Evolutionary conservation across 1,140 invertebrate species (phyloP).

Genomic region (Calephelis nemesis): DNA sequence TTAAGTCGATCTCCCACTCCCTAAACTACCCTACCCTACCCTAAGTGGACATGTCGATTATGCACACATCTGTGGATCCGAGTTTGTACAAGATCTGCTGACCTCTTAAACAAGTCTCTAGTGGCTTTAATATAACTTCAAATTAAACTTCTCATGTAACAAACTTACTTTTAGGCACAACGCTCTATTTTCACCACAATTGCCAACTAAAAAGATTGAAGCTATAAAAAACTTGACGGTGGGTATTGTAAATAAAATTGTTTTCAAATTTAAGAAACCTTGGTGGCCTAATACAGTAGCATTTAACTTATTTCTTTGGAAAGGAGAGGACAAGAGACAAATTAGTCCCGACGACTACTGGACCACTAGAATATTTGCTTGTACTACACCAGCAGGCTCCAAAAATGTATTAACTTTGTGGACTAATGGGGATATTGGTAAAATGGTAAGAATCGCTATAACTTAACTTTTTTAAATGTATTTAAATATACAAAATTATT

Average conservation of each 20-base stretch:
- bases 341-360: slow-evolving; percentile 40
- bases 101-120: too few species aligned
- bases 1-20: too few species aligned
- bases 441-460: slow-evolving; percentile 37
- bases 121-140: too few species aligned
- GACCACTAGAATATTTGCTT: slow-evolving; percentile 40
- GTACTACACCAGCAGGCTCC: slow-evolving; percentile 35
- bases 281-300: slow-evolving; percentile 33
- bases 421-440: slow-evolving; percentile 47
- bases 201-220: slow-evolving; percentile 44
- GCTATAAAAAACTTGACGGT: slow-evolving; percentile 49
- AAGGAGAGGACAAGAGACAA: slow-evolving; percentile 32
- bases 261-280: slow-evolving; percentile 38
- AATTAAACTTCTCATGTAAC: too few species aligned
- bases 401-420: slow-evolving; percentile 39
- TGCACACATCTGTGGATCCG: too few species aligned
- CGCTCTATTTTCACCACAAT: slow-evolving; percentile 40
- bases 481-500: too few species aligned
- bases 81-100: too few species aligned
- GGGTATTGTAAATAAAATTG: slow-evolving; percentile 51
- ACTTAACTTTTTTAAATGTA: too few species aligned
- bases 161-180: slow-evolving; percentile 39
- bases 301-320: slow-evolving; percentile 40
- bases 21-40: too few species aligned
- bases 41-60: too few species aligned